phyloP scores from a whole-genome alignment of 2,113 vertebrate genomes.

The Piprites chloris region DNA sequence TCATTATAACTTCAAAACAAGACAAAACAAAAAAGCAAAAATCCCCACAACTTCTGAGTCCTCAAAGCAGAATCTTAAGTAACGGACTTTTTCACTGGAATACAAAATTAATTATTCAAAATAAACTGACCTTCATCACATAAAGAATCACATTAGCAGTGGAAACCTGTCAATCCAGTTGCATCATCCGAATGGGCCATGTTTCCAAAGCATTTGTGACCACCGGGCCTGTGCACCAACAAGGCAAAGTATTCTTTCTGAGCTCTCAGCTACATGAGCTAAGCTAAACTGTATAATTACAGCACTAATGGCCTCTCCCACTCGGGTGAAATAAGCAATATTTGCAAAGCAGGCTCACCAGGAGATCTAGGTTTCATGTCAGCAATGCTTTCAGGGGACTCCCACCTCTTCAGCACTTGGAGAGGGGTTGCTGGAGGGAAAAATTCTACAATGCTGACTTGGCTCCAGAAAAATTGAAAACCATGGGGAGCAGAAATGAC shows the following conservation, averaged over 20 bases:
- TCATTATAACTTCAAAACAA: conserved; percentile 67
- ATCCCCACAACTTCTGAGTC: conserved; percentile 10
- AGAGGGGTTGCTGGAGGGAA: neutral
- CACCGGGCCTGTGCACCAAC: neutral
- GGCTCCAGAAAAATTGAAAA: neutral
- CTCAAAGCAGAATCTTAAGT: neutral
- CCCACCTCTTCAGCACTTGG: neutral
- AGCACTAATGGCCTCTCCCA: neutral
- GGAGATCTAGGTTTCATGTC: neutral
- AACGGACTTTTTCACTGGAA: neutral
- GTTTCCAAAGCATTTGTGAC: neutral
- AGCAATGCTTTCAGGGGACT: neutral
- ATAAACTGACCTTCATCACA: neutral
- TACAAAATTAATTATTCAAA: neutral
- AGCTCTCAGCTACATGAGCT: neutral
- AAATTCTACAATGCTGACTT: neutral
- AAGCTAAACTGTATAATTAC: neutral
- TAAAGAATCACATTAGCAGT: neutral
- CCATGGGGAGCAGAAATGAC: neutral
- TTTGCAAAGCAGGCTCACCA: neutral
- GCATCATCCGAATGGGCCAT: neutral
- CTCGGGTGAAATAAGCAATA: neutral
- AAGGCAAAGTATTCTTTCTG: neutral
- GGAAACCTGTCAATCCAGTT: neutral
- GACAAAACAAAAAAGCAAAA: conserved; percentile 1